Evolutionary conservation across 1,140 invertebrate genomes (phyloP), one percentile per base, ranked within the genome.

Genomic region (Trichomalopsis sarcophagae): DNA sequence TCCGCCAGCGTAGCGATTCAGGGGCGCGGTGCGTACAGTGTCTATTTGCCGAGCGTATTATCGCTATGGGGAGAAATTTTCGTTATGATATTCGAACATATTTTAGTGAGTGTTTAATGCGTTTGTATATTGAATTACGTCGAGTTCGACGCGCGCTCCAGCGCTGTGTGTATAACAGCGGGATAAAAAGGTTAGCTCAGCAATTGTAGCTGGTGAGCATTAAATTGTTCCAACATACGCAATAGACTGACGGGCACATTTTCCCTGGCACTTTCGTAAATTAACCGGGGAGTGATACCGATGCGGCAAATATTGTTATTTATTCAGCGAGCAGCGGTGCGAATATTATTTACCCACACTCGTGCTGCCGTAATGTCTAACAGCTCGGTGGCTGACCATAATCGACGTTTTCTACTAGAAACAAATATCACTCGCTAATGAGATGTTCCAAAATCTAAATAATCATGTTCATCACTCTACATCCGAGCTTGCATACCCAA

Each of bases 71-170:
- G 5, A 7, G 77, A 75, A 40, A 75, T 75, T 77, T 77, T 21
- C 47, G 75, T 80, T 44, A 68, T 80, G 62, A 80, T 80, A 47
- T 73, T 82, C 55, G 68, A 47, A 50, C 66, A 50, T 74, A 82
- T 82, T 74, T 74, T n/a, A 44, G 11, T 27, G 27, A 73, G 80
- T 30, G 23, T 40, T 33, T 50, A 82, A 82, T 82, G 68, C 68
- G 13, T 69, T 69, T 74, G 44, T 30, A 81, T 81, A 81, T 81
- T 81, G 50, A 73, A 81, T 73, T 81, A 73, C 40, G 77, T 17
- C 9, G 50, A 50, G 17, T 27, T n/a, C 14, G 3, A 23, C 47
- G 75, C 5, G 44, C 47, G 75, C 5, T 9, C 33, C 0, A 36
- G 33, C 33, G 33, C 33, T 36, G 33, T 27, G 1, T 27, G 27